Evolutionary conservation across 2,797 vertebrate genomes (phyloP).

Genomic region (Masticophis lateralis): DNA sequence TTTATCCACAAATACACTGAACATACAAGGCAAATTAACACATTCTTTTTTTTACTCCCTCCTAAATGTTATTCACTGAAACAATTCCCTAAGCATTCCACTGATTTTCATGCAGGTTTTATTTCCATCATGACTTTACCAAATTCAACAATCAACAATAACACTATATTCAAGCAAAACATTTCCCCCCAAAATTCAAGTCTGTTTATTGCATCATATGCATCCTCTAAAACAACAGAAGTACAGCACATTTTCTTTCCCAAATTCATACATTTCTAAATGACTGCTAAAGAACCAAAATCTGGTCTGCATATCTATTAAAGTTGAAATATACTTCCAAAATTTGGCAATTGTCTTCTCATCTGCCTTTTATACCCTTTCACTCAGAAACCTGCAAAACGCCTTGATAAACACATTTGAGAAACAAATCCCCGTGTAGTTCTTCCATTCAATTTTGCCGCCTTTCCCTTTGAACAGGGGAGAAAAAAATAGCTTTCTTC

Average conservation of each 20-base stretch:
- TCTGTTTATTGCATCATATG: neutral
- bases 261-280: neutral
- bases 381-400: neutral
- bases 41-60: neutral
- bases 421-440: neutral
- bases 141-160: neutral
- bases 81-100: neutral
- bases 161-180: neutral
- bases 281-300: neutral
- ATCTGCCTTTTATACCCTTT: neutral
- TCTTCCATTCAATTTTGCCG: neutral
- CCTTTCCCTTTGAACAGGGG: neutral
- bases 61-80: neutral
- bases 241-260: neutral
- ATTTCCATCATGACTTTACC: neutral
- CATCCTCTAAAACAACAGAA: neutral
- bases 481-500: neutral
- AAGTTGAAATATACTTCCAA: neutral
- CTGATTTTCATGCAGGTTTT: neutral
- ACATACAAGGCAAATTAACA: neutral
- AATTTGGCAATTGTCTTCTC: neutral
- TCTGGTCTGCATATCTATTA: neutral
- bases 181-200: neutral
- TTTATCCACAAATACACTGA: neutral
- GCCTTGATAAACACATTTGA: neutral